Evolutionary conservation across 2,797 vertebrate genomes (phyloP), one percentile per base, ranked within the genome.

Genomic region (Rallus crepitans): DNA sequence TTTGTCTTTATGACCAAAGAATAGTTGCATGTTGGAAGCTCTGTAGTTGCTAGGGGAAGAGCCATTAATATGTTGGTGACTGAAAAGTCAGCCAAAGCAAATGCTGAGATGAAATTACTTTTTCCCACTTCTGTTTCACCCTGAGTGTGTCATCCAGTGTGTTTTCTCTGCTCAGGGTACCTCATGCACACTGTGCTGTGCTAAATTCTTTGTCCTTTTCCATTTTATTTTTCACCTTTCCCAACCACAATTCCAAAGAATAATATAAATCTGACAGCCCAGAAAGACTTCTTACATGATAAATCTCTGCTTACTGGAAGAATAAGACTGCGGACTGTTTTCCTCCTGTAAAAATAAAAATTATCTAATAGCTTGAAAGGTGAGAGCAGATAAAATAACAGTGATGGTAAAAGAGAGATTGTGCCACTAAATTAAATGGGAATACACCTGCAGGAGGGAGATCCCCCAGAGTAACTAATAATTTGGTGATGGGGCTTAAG

Each of bases 41-140:
- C 93, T 94, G 92, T 94, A 96, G 96, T 95, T 96, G 94, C 94
- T 95, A 95, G 65, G 93, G 96, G 72, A 96, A 95, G 63, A 94
- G 90, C 89, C 93, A 93, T 96, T 95, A 95, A 96, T 95, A 95
- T 66, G 90, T 72, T 92, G 90, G 92, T 1, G 39, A 92, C 88
- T 77, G 81, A 95, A 93, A 93, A 96, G 92, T 93, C 92, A 97
- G 94, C 95, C 92, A 95, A 96, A 96, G 92, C 83, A 92, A 96
- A 82, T 87, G 94, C 95, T 96, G 94, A 95, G 95, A 95, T 89
- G 75, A 96, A 96, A 96, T 92, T 90, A 85, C 93, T 85, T 94
- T 90, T 93, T 53, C 84, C 87, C 72, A 71, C 82, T 96, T 91
- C 81, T 93, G 52, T 91, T 94, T 89, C 89, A 83, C 65, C 90